These are phyloP conservation scores for Tupaia chinensis DNA, from an alignment of 2,113 vertebrate genomes.

Conservation along the genomic window DNA sequence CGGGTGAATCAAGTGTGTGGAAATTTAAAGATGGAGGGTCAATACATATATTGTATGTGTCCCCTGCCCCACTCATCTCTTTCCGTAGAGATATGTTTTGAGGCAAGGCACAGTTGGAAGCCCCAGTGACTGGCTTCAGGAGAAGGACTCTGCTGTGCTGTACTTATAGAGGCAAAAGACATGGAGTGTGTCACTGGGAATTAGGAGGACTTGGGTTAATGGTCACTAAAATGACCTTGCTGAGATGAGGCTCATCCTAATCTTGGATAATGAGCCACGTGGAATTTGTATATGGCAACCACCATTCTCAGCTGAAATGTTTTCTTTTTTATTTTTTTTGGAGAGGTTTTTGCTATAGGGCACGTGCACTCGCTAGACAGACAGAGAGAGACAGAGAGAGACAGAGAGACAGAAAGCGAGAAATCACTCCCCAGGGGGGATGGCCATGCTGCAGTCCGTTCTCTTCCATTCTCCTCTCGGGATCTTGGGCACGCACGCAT, in stretches of 20 bases:
- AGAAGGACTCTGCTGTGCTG: neutral
- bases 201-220: constrained; percentile 4
- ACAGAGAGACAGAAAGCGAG: too few species aligned
- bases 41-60: neutral
- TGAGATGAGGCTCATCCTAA: neutral
- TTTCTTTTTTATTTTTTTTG: too few species aligned
- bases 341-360: too few species aligned
- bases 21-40: neutral
- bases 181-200: neutral
- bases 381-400: too few species aligned
- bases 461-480: too few species aligned
- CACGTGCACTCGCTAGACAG: too few species aligned
- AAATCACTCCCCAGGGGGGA: too few species aligned
- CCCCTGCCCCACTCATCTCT: neutral
- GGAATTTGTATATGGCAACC: neutral
- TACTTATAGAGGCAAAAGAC: neutral
- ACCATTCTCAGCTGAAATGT: neutral
- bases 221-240: neutral
- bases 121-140: neutral
- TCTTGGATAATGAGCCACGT: neutral
- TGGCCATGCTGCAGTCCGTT: too few species aligned
- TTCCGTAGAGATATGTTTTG: neutral
- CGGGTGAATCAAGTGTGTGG: neutral
- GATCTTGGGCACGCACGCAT: too few species aligned
- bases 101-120: neutral